These are phyloP conservation scores for Pristis pectinata DNA, from an alignment of 2,797 vertebrate species.

Conservation along the genomic window DNA sequence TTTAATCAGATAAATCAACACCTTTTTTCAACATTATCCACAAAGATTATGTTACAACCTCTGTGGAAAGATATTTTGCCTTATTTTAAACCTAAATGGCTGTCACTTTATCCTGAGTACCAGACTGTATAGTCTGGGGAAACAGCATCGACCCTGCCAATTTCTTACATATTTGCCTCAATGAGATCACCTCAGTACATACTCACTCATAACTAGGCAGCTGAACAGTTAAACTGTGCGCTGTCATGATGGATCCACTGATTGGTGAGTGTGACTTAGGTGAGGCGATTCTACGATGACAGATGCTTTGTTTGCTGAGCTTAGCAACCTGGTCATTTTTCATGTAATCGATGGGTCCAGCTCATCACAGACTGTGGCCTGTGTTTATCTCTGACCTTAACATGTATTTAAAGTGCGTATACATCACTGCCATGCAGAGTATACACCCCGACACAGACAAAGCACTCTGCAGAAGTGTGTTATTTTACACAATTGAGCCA, in stretches of 20 bases:
- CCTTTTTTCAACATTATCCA: no score
- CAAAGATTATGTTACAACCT: no score
- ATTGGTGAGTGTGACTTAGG: neutral
- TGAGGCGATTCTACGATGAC: neutral
- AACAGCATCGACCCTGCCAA: no score
- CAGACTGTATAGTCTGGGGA: no score
- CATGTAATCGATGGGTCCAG: conserved; percentile 23
- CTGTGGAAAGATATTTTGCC: no score
- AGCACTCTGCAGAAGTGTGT: neutral
- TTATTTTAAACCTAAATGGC: no score
- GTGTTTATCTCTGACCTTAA: conserved; percentile 22
- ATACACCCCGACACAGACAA: neutral
- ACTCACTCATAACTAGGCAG: neutral
- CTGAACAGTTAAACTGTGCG: neutral
- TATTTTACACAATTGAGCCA: neutral
- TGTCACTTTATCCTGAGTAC: no score
- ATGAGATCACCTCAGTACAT: no score
- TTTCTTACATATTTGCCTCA: no score
- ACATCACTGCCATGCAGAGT: conserved; percentile 24
- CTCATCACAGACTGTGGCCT: conserved; percentile 1
- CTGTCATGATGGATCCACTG: neutral
- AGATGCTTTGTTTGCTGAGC: conserved; percentile 18
- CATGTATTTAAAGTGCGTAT: conserved; percentile 24
- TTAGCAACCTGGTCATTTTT: conserved; percentile 27
- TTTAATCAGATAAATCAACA: no score